These are phyloP conservation scores for Cottoperca gobio DNA, from an alignment of 2,797 vertebrate species.

Conservation along the genomic window DNA sequence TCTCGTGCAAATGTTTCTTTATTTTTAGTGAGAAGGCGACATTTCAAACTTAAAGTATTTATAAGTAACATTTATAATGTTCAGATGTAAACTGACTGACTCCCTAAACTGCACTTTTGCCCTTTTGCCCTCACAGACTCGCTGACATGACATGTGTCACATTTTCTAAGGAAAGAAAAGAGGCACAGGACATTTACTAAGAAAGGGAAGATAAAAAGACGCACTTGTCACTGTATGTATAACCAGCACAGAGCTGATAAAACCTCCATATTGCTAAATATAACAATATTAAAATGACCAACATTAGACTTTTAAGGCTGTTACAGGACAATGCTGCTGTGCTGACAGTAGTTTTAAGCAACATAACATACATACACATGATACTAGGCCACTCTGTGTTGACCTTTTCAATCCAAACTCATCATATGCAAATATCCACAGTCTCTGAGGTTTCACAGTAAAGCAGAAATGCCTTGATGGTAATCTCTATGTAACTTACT, in stretches of 20 bases:
- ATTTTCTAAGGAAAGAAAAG: not conserved
- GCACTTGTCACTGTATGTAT: not conserved
- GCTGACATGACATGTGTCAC: constrained; percentile 18
- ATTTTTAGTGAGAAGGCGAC: not conserved
- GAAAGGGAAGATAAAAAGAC: constrained; percentile 1
- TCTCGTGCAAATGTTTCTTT: not conserved
- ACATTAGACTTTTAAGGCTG: not conserved
- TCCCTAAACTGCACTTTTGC: constrained; percentile 21
- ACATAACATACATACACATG: not conserved
- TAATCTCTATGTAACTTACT: not conserved
- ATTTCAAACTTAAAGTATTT: not conserved
- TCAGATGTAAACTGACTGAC: not conserved
- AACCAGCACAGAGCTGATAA: not conserved
- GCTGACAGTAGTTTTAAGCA: not conserved
- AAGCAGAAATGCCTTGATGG: constrained; percentile 21
- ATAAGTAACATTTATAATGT: not conserved
- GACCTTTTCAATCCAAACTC: not conserved
- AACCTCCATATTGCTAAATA: not conserved
- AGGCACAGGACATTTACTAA: not conserved
- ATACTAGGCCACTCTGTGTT: not conserved
- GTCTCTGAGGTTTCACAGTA: not conserved
- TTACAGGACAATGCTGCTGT: not conserved
- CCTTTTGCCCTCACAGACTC: constrained; percentile 13
- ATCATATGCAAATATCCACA: not conserved
- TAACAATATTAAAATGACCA: not conserved